phyloP scores from a whole-genome alignment of 2,888 invertebrate genomes.

The Mayetiola destructor region DNA sequence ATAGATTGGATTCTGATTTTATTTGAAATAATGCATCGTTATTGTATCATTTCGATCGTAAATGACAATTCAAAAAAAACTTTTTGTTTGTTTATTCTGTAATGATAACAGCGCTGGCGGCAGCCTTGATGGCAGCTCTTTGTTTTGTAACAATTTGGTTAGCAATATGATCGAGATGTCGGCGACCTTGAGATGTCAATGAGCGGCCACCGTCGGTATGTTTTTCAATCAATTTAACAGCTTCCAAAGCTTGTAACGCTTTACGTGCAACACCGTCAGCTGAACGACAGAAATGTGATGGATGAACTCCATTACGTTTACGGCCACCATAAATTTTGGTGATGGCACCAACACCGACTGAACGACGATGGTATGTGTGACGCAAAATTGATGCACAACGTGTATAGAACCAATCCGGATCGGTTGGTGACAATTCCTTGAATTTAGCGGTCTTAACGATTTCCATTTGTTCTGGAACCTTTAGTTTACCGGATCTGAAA shows the following conservation, averaged over 20 bases:
- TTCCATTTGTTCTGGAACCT: conserved; percentile 96
- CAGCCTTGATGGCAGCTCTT: conserved; percentile 41
- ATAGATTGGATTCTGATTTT: too few species aligned
- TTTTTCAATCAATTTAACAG: conserved; percentile 84
- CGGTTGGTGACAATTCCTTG: conserved; percentile 95
- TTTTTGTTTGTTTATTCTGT: background rate
- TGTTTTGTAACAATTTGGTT: conserved; percentile 74
- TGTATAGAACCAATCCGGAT: conserved; percentile 96
- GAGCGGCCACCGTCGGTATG: conserved; percentile 77
- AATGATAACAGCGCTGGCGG: conserved; percentile 30
- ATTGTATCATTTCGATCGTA: too few species aligned
- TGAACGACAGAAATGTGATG: conserved; percentile 87
- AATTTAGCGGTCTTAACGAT: conserved; percentile 88
- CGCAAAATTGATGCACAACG: conserved; percentile 88
- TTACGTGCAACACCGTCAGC: conserved; percentile 84
- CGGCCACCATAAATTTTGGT: conserved; percentile 95
- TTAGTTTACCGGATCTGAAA: conserved; percentile 78
- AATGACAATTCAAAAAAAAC: too few species aligned
- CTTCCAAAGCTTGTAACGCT: conserved; percentile 84
- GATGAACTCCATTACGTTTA: conserved; percentile 89
- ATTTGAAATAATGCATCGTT: too few species aligned
- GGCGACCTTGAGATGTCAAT: conserved; percentile 77
- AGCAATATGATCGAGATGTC: conserved; percentile 96
- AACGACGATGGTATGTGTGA: conserved; percentile 89
- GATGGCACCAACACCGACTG: conserved; percentile 89